Base-by-base conservation (phyloP, 2,113 vertebrate genomes). In the Semnornis frantzii region DNA sequence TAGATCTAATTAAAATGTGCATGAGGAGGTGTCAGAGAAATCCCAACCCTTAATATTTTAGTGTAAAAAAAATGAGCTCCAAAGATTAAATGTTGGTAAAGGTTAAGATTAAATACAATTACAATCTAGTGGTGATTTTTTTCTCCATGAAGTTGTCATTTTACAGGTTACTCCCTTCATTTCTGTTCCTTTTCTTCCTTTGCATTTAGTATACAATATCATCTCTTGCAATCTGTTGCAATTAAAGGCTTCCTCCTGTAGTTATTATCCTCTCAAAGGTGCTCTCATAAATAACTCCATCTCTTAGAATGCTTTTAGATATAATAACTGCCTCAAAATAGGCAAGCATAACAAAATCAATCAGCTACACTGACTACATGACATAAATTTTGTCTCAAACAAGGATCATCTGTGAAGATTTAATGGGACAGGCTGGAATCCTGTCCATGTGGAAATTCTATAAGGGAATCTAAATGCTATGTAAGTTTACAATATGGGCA, bases 221-320 rank as follows among this genome's bases (percentile, higher is more conserved):
- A 50, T 83, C 28, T 87, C 39, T 52, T 18, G 44, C 44, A 46
- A 46, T 46, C 16, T 46, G 4, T 17, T 17, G 16, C 62, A 82
- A 65, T 88, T 78, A 81, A 90, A 87, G n/a, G 44, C 18, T 33
- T 81, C 88, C 60, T 85, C 12, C 48, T 88, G 58, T 65, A 82
- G 69, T 72, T 96, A 90, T 73, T 95, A 94, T 95, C 71, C 92
- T 87, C 62, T 82, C 63, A 89, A 95, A 95, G 85, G 90, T 92
- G 91, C 91, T 96, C 92, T 87, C 68, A 96, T 95, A 96, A 97
- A 96, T 96, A 39, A 92, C 57, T 95, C 84, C 66, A 89, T 96
- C 84, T 90, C 94, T 95, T 90, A 70, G 96, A 97, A 97, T 94
- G 46, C 60, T 95, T 91, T 68, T 58, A 95, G 87, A 93, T 87